Conservation (phyloP, 2,113 vertebrate species). For the Phodopus roborovskii region DNA sequence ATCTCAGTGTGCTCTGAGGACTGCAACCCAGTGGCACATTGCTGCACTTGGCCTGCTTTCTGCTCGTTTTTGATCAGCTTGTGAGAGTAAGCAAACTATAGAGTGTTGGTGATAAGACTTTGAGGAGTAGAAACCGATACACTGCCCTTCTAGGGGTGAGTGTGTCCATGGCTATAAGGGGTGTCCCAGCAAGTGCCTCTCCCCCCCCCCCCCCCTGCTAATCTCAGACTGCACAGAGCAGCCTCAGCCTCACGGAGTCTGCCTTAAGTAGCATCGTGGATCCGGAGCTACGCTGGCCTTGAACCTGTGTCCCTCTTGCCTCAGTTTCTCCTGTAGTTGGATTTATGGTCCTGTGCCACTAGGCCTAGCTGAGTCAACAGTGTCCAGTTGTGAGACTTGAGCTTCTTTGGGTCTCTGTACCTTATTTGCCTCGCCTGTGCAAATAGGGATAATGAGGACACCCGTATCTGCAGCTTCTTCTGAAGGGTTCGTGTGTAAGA, state of each 20-base stretch:
- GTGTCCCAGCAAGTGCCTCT: background rate
- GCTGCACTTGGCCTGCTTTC: background rate
- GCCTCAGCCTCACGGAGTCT: background rate
- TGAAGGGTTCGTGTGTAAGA: background rate
- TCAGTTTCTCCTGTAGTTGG: background rate
- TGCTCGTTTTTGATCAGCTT: background rate
- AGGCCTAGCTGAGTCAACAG: background rate
- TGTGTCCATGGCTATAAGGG: background rate
- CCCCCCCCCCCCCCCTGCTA: background rate
- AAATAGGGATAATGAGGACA: background rate
- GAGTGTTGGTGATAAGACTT: constrained; percentile 10
- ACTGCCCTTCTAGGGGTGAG: background rate
- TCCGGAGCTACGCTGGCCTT: background rate
- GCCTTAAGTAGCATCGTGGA: background rate
- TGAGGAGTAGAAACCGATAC: background rate
- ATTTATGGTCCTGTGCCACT: background rate
- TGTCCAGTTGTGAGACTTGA: background rate
- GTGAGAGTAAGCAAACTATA: constrained; percentile 2
- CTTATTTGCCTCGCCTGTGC: background rate
- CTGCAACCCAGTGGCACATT: background rate
- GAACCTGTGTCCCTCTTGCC: background rate
- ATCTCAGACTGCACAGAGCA: background rate
- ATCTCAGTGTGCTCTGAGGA: constrained; percentile 25
- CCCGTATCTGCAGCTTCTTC: background rate
- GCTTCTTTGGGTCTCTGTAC: background rate